Evolutionary conservation across 2,888 invertebrate genomes (phyloP).

Genomic region (Rotaria magnacalcarata): DNA sequence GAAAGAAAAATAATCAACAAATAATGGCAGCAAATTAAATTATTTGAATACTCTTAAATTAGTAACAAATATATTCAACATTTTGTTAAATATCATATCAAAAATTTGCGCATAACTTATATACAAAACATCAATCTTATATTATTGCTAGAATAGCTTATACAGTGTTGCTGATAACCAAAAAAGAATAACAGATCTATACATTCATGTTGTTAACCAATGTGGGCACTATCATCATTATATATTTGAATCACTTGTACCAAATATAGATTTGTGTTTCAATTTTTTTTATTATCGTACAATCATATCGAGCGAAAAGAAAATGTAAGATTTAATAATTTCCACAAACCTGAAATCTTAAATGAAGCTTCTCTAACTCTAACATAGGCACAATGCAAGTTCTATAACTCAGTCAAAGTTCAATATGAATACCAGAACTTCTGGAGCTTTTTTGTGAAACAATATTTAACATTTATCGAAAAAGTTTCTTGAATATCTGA

Average conservation of each 20-base stretch:
- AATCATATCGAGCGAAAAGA: background rate
- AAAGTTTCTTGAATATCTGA: no score
- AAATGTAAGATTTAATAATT: background rate
- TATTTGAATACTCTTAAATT: conserved; percentile 60
- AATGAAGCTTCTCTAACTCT: no score
- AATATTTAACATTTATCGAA: no score
- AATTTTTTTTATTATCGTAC: background rate
- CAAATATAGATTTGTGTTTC: no score
- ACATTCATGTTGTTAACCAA: conserved; percentile 92
- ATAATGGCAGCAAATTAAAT: conserved; percentile 76
- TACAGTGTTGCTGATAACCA: conserved; percentile 64
- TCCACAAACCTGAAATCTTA: no score
- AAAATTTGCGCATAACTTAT: conserved; percentile 77
- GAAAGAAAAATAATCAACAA: conserved; percentile 76
- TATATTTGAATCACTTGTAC: background rate
- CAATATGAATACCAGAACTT: no score
- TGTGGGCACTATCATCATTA: conserved; percentile 64
- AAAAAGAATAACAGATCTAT: conserved; percentile 81
- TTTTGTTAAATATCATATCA: conserved; percentile 85
- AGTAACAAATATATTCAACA: conserved; percentile 77
- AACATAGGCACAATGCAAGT: no score
- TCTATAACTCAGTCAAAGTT: no score
- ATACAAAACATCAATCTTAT: conserved; percentile 44
- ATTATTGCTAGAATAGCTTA: conserved; percentile 34
- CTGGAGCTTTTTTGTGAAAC: no score